These are phyloP conservation scores for Siderastrea radians DNA, from an alignment of 92 coral and sea anemone species.

Conservation along the genomic window DNA sequence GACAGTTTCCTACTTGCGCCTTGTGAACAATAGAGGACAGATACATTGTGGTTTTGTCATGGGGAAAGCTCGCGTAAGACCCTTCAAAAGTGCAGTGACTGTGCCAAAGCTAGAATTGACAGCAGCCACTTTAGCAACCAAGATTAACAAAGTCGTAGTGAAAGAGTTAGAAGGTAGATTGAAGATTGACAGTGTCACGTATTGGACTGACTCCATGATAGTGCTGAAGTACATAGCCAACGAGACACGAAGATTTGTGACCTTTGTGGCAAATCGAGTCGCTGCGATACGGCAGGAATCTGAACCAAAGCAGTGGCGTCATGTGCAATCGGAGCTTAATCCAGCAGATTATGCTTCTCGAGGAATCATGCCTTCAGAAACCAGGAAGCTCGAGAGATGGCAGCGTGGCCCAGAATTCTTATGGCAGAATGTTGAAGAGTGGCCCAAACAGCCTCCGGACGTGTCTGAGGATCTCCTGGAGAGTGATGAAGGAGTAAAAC, in stretches of 20 bases:
- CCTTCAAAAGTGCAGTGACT: constrained; percentile 59
- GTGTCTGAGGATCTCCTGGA: constrained; percentile 26
- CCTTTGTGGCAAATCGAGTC: constrained; percentile 73
- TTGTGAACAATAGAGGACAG: constrained; percentile 41
- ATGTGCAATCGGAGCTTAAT: constrained; percentile 64
- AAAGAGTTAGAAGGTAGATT: constrained; percentile 61
- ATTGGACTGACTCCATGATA: constrained; percentile 78
- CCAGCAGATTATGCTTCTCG: constrained; percentile 76
- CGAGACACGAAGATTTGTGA: constrained; percentile 58
- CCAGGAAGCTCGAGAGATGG: constrained; percentile 64
- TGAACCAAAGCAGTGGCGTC: constrained; percentile 72
- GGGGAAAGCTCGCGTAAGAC: constrained; percentile 73
- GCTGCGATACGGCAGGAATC: constrained; percentile 64
- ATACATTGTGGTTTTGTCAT: constrained; percentile 74
- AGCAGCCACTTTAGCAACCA: constrained; percentile 65
- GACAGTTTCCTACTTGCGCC: constrained; percentile 74
- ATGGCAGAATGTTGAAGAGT: constrained; percentile 62
- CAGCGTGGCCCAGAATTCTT: constrained; percentile 67
- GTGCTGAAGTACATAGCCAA: constrained; percentile 71
- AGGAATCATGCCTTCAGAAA: constrained; percentile 69
- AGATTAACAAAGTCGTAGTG: constrained; percentile 59
- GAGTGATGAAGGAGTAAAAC: constrained; percentile 63
- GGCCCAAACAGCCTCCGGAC: constrained; percentile 77
- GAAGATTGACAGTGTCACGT: constrained; percentile 53
- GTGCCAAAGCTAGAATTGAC: constrained; percentile 76